These are phyloP conservation scores for Drosophila neutralis DNA, from an alignment of 2,888 invertebrate genomes.

Conservation along the genomic window DNA sequence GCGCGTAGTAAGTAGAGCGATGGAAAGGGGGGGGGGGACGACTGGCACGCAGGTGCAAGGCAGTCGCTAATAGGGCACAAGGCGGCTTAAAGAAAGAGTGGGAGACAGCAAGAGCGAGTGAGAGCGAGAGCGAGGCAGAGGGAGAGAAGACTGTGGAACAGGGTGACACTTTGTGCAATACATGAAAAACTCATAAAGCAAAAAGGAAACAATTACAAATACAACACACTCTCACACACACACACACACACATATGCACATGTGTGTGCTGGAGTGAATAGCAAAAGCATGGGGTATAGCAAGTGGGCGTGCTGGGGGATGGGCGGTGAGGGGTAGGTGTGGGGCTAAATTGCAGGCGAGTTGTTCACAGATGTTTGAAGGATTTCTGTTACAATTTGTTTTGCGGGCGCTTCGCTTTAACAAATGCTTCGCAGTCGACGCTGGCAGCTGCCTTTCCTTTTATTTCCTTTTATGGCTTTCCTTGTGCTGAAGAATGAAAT, in stretches of 20 bases:
- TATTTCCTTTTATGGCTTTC: constrained; percentile 75
- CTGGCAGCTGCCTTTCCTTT: constrained; percentile 53
- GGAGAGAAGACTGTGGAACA: constrained; percentile 17
- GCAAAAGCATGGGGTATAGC: constrained; percentile 11
- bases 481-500: constrained; percentile 78
- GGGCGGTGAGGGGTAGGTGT: neutral
- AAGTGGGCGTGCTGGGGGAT: neutral
- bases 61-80: constrained; percentile 20
- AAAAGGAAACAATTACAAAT: constrained; percentile 78
- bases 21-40: neutral
- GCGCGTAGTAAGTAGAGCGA: constrained; percentile 32
- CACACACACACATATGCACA: constrained; percentile 5
- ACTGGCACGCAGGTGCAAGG: constrained; percentile 43
- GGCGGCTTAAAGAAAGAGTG: neutral
- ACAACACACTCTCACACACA: constrained; percentile 44
- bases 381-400: constrained; percentile 78
- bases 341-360: constrained; percentile 27
- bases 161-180: constrained; percentile 70
- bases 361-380: constrained; percentile 73
- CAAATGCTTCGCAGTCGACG: constrained; percentile 35
- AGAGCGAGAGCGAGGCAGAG: neutral
- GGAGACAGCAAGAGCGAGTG: constrained; percentile 5
- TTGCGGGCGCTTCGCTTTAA: constrained; percentile 60
- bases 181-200: constrained; percentile 79
- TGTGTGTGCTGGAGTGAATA: constrained; percentile 15